Conservation (phyloP, 2,113 vertebrate species). For the Coregonus clupeaformis region DNA sequence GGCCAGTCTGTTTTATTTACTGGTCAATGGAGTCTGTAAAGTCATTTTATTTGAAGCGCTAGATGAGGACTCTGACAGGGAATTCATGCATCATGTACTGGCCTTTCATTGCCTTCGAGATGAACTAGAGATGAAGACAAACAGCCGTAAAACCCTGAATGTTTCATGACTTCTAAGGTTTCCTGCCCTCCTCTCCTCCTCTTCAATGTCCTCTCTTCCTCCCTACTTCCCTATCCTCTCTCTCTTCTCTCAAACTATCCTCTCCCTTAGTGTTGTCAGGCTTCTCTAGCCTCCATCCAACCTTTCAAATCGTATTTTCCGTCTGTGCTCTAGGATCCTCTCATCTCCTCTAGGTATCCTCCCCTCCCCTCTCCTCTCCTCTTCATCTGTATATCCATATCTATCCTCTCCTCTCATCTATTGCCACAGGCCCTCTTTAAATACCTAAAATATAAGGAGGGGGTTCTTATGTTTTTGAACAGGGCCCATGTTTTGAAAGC, state of each 20-base stretch:
- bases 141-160: not conserved
- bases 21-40: not conserved
- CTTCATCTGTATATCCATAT: not conserved
- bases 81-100: constrained; percentile 4
- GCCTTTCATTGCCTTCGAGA: not conserved
- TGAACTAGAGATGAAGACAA: constrained; percentile 1
- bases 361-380: not conserved
- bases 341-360: not conserved
- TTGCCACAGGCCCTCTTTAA: too few relatives aligned
- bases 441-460: too few relatives aligned
- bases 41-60: not conserved
- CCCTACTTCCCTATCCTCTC: not conserved
- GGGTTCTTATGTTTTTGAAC: too few relatives aligned
- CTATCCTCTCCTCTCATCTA: too few relatives aligned
- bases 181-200: constrained; percentile 1
- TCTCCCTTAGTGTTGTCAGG: not conserved
- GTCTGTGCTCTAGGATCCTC: not conserved
- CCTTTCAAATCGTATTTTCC: too few relatives aligned
- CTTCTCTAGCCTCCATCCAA: not conserved
- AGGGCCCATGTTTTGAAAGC: too few relatives aligned
- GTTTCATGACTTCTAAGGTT: constrained; percentile 4
- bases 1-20: not conserved
- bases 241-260: not conserved
- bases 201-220: not conserved
- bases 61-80: not conserved